Evolutionary conservation across 2,888 invertebrate species (phyloP), one percentile per base, ranked within the genome.

Genomic region (Habroteleia sp.): DNA sequence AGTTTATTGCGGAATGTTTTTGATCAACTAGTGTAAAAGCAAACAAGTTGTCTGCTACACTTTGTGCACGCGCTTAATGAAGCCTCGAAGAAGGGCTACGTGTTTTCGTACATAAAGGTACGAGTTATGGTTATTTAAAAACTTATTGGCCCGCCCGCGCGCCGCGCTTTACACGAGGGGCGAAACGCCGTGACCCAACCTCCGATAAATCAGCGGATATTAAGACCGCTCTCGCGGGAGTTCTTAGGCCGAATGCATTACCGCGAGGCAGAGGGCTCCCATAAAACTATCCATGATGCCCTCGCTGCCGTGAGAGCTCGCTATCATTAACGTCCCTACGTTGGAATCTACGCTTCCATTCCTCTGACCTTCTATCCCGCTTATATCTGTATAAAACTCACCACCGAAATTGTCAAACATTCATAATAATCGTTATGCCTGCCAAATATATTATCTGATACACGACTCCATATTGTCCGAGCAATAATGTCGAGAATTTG

Each of bases 121-220:
- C 80, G 83, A 86, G 85, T 86, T 86, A 86, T 86, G 86, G 86
- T 86, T 86, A 86, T 86, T 86, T 86, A 86, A 86, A 87, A 87
- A 86, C 86, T 85, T 86, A 87, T 87, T 86, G 86, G 86, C 86
- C 86, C 86, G 86, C 86, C 86, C 86, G 85, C 85, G 81, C 77
- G 81, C 77, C 82, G 81, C 80, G 81, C 81, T 83, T 81, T 80
- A 78, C 81, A 80, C 63, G 76, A 72, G 78, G 82, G 81, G 83
- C 82, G 80, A 84, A 83, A 80, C 83, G 80, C 81, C 83, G 79
- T 85, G 87, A 87, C 87, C 86, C 84, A 62, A 84, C 83, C 83
- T 83, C 74, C 86, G 84, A 87, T 87, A 87, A 87, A 87, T 87
- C 87, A 86, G 84, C 81, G 82, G 85, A 86, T 87, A 86, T 87